Base-by-base conservation (phyloP, 2,888 invertebrate genomes). In the Mactromeris polynyma region DNA sequence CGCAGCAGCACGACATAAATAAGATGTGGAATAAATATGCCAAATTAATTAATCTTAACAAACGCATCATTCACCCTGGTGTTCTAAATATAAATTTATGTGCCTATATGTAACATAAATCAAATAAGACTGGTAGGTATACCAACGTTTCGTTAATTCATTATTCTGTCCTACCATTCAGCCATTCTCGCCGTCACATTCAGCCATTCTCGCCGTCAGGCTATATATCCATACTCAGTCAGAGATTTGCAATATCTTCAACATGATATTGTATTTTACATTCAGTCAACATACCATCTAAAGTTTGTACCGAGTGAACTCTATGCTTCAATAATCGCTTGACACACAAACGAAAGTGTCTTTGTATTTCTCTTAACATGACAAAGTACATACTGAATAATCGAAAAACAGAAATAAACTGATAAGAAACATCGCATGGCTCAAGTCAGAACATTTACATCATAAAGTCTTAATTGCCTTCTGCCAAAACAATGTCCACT, bases 221-320 rank as follows among this genome's bases (percentile, higher is more conserved):
- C 58, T 26, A 64, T 64, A 64, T 64, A 11, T 9, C 58, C 6
- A 64, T 26, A 64, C 58, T n/a, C 9, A 64, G 58, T 46, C 11
- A 54, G 3, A 64, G 58, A 6, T 26, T 64, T n/a, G 26, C 26
- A 26, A 26, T 26, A 64, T 64, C n/a, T 64, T 26, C n/a, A 64
- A 64, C 33, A 33, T 21, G 73, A 26, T 73, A 36, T 73, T 19
- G 36, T 73, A 73, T 73, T 73, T 73, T 33, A 73, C 73, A 73
- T 73, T 73, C 73, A n/a, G 21, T 19, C 73, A 31, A 33, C 73
- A 73, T 82, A 82, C 40, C 38, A 82, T 38, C 81, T 36, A 73
- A 36, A 73, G 17, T 81, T 87, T 87, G 87, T 73, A 87, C 87
- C 69, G 54, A 79, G 64, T 87, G 87, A 87, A 87, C 87, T 79